These are phyloP conservation scores for Marmota monax DNA, from an alignment of 2,113 vertebrate genomes.

Conservation along the genomic window DNA sequence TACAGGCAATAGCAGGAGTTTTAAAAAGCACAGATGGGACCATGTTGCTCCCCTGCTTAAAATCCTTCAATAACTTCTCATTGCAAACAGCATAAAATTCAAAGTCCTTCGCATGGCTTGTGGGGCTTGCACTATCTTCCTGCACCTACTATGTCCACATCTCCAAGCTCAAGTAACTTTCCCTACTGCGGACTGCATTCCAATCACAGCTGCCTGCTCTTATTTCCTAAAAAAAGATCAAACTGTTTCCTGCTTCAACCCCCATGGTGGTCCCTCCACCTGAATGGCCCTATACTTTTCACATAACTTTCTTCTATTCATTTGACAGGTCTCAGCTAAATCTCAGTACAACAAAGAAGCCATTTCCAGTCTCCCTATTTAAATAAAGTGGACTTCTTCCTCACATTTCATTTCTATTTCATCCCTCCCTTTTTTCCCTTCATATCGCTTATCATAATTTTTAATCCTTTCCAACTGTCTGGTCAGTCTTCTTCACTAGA, in stretches of 20 bases:
- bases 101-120: background rate
- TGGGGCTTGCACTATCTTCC: too few relatives aligned
- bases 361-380: background rate
- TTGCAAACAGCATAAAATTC: background rate
- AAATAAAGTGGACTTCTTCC: background rate
- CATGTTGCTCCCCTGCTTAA: background rate
- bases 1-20: background rate
- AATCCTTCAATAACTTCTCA: background rate
- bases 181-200: background rate
- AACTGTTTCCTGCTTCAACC: background rate
- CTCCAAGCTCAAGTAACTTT: background rate
- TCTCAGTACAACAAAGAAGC: background rate
- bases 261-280: too few relatives aligned
- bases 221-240: background rate
- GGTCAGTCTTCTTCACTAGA: background rate
- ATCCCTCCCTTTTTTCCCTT: background rate
- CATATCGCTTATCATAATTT: background rate
- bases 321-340: background rate
- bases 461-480: background rate
- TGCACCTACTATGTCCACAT: fast-evolving
- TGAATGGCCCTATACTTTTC: background rate
- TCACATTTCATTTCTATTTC: background rate
- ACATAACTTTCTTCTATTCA: background rate
- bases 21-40: background rate
- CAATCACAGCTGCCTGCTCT: background rate